Conservation (phyloP, 1,140 invertebrate species). For the Drosophila truncata region DNA sequence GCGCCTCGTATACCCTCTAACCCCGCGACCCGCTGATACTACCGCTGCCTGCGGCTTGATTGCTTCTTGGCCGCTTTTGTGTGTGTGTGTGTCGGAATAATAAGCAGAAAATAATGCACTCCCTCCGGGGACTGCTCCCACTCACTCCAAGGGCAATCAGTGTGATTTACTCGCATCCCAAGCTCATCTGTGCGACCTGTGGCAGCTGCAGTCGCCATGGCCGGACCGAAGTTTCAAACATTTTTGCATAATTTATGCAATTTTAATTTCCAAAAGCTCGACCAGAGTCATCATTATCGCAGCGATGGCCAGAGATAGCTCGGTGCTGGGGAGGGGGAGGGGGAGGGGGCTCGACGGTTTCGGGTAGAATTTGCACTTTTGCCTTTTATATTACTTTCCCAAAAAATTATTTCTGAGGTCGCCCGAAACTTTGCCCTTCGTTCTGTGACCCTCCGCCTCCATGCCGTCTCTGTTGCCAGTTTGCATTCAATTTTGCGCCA, state of each 20-base stretch:
- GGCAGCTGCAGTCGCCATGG: conserved; percentile 36
- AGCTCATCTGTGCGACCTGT: conserved; percentile 38
- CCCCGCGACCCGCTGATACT: background rate
- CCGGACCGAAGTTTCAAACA: conserved; percentile 31
- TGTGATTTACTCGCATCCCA: conserved; percentile 62
- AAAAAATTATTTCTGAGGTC: conserved; percentile 55
- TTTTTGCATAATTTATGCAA: conserved; percentile 64
- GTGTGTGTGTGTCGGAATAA: conserved; percentile 54
- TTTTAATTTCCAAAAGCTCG: conserved; percentile 57
- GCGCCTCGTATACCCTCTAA: conserved; percentile 9
- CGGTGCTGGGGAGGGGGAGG: background rate
- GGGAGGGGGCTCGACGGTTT: background rate
- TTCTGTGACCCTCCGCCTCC: conserved; percentile 20
- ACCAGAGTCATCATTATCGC: conserved; percentile 52
- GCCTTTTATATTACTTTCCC: conserved; percentile 54
- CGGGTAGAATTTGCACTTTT: conserved; percentile 45
- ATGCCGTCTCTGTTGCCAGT: conserved; percentile 27
- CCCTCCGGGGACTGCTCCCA: conserved; percentile 49
- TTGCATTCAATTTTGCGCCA: conserved; percentile 66
- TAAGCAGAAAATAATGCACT: conserved; percentile 77
- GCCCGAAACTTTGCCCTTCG: conserved; percentile 46
- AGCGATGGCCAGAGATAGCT: conserved; percentile 23
- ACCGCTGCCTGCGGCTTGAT: conserved; percentile 22
- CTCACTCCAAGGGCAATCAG: conserved; percentile 67
- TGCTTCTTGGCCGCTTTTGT: conserved; percentile 46